These are phyloP conservation scores for Heliconius eleuchia DNA, from an alignment of 1,140 invertebrate genomes.

Conservation along the genomic window DNA sequence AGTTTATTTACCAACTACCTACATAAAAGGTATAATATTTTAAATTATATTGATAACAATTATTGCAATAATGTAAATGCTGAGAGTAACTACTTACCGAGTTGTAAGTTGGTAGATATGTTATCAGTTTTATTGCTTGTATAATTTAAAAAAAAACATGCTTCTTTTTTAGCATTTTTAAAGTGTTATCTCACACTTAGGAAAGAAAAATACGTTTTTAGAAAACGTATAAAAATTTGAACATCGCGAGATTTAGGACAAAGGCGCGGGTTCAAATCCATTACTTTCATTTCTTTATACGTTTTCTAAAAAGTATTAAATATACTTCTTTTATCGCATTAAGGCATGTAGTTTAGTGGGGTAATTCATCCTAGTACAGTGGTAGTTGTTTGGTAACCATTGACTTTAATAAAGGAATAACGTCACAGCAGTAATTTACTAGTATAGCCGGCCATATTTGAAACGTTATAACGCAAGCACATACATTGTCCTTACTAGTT, in stretches of 20 bases:
- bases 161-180: not conserved
- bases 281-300: no score
- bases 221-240: no score
- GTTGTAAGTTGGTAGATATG: not conserved
- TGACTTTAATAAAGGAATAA: not conserved
- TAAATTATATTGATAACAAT: not conserved
- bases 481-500: no score
- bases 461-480: not conserved
- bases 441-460: not conserved
- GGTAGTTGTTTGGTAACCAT: not conserved
- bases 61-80: not conserved
- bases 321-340: not conserved
- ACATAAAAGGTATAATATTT: not conserved
- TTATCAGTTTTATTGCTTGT: conserved; percentile 8
- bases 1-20: no score
- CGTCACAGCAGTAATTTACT: not conserved
- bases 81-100: not conserved
- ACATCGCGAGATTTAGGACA: no score
- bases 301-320: not conserved
- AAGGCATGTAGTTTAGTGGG: not conserved
- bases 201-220: no score
- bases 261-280: no score
- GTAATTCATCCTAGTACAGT: not conserved
- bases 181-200: no score
- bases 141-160: not conserved